Conservation (phyloP, 2,888 invertebrate species). For the Lottia scabra region DNA sequence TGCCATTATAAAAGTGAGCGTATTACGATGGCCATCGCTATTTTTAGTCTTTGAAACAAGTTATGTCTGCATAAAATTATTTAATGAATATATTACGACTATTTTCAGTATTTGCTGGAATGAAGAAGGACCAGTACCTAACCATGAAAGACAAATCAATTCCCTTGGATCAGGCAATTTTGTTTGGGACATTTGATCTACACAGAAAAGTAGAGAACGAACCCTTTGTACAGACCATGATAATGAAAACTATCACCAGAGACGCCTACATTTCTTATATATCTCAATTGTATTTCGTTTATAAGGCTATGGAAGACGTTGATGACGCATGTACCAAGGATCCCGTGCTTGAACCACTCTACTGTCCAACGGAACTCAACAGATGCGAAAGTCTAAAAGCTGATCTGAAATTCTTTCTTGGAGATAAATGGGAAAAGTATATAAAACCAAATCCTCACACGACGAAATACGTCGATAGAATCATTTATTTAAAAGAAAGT, state of each 20-base stretch:
- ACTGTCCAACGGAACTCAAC: constrained; percentile 27
- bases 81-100: neutral
- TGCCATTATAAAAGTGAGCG: too few relatives aligned
- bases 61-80: neutral
- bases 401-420: constrained; percentile 39
- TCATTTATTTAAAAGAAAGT: constrained; percentile 21
- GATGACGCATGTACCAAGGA: constrained; percentile 28
- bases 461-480: constrained; percentile 32
- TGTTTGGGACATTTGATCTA: constrained; percentile 21
- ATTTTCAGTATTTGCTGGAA: neutral
- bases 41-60: too few relatives aligned
- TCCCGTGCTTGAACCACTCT: constrained; percentile 19
- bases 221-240: constrained; percentile 20
- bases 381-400: constrained; percentile 32
- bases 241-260: constrained; percentile 20
- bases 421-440: constrained; percentile 30
- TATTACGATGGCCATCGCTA: too few relatives aligned
- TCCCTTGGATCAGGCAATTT: constrained; percentile 13
- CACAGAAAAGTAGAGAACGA: constrained; percentile 31
- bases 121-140: neutral
- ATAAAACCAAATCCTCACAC: constrained; percentile 28
- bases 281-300: constrained; percentile 40
- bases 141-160: neutral
- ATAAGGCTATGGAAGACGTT: constrained; percentile 36
- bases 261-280: constrained; percentile 26